These are phyloP conservation scores for Apogon hyalosoma DNA, from an alignment of 2,797 vertebrate genomes.

Conservation along the genomic window DNA sequence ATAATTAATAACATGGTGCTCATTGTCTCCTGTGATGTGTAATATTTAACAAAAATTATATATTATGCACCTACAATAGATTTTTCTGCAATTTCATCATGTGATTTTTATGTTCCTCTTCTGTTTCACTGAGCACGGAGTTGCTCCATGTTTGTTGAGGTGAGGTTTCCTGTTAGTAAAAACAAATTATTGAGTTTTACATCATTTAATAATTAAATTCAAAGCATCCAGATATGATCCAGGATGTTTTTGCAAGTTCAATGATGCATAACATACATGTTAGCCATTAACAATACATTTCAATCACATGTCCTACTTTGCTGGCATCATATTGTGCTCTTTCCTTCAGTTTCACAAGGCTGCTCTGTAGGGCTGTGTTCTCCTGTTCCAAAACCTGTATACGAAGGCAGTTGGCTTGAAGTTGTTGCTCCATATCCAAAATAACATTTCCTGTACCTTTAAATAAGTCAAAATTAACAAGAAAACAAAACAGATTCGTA, in stretches of 20 bases:
- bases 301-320: conserved; percentile 68
- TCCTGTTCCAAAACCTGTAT: conserved; percentile 89
- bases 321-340: conserved; percentile 65
- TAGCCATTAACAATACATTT: neutral
- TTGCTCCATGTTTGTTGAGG: conserved; percentile 67
- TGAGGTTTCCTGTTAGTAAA: conserved; percentile 71
- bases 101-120: conserved; percentile 12
- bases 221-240: neutral
- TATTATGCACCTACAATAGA: conserved; percentile 49
- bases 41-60: neutral
- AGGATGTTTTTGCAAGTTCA: neutral
- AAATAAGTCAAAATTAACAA: conserved; percentile 1
- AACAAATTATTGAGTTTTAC: neutral
- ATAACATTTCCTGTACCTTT: conserved; percentile 88
- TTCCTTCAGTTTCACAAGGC: conserved; percentile 84
- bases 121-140: conserved; percentile 20
- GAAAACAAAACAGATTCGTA: neutral
- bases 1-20: conserved; percentile 3
- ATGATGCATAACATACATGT: neutral
- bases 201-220: too few relatives aligned
- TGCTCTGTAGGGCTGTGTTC: conserved; percentile 81
- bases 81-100: conserved; percentile 19
- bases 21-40: neutral
- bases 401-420: conserved; percentile 89
- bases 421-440: conserved; percentile 92